phyloP scores from a whole-genome alignment of 2,797 vertebrate species.

The Glossophaga mutica region DNA sequence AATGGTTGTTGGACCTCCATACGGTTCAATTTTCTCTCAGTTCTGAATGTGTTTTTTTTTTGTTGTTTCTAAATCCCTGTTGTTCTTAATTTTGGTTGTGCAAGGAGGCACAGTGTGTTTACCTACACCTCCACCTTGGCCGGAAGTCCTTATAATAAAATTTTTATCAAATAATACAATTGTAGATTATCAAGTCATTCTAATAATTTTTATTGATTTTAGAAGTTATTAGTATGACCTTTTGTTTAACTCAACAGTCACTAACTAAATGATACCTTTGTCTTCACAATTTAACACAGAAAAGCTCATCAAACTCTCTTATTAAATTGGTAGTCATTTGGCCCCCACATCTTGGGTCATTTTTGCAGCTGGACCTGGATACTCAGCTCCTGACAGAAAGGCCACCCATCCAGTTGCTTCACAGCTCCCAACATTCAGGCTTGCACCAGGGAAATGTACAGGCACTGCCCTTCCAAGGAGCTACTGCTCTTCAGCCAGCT shows the following conservation, averaged over 20 bases:
- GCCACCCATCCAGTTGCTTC: not conserved
- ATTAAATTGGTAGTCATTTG: not conserved
- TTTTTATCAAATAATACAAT: not conserved
- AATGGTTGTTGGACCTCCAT: too few species aligned
- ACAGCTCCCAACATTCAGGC: not conserved
- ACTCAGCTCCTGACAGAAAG: not conserved
- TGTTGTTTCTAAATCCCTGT: too few species aligned
- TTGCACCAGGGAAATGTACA: not conserved
- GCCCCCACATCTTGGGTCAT: not conserved
- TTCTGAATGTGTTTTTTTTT: too few species aligned
- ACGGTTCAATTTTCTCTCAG: too few species aligned
- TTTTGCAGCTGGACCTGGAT: not conserved
- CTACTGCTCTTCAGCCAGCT: not conserved
- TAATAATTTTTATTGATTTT: not conserved
- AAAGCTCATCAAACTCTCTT: not conserved
- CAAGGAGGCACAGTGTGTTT: too few species aligned
- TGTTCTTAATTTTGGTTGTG: too few species aligned
- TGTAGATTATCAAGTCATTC: not conserved
- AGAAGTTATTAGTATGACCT: not conserved
- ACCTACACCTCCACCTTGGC: too few species aligned
- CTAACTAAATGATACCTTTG: not conserved
- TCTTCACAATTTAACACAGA: not conserved
- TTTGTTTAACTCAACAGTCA: not conserved
- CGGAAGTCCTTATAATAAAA: not conserved
- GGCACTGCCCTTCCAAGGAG: not conserved